A percentile compares a stretch with the other conserved stretches of the same genome.
phyloP scores from a whole-genome alignment of 2,888 invertebrate species.

The Thera obeliscata region DNA sequence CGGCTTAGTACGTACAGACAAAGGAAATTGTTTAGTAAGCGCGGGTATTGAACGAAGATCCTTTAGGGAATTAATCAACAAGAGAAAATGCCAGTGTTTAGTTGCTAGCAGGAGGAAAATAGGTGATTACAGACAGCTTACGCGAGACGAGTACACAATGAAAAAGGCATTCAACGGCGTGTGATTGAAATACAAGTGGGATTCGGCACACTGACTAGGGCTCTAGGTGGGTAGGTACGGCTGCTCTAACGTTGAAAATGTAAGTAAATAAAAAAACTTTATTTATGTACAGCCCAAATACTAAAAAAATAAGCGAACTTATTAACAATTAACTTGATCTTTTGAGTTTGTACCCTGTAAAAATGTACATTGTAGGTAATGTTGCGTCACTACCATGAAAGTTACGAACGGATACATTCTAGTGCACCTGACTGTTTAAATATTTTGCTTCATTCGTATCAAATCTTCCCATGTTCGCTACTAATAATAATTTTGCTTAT shows the following conservation, averaged over 20 bases:
- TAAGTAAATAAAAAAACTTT: no score
- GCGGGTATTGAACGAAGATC: constrained; percentile 33
- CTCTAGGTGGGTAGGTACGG: background rate
- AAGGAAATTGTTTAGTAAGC: constrained; percentile 32
- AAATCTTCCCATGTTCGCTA: no score
- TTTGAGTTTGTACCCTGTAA: no score
- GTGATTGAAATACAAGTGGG: background rate
- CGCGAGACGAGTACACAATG: constrained; percentile 3
- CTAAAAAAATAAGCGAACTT: no score
- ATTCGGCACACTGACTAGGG: background rate
- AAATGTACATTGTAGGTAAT: no score
- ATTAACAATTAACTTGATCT: no score
- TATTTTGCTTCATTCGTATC: no score
- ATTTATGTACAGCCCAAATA: no score
- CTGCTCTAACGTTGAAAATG: background rate
- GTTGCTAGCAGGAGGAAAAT: constrained; percentile 1
- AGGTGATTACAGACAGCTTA: constrained; percentile 3
- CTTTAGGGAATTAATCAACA: constrained; percentile 31
- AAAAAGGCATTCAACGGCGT: background rate
- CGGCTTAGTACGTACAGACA: constrained; percentile 31
- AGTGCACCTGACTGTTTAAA: no score
- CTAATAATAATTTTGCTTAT: no score
- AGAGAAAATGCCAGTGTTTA: constrained; percentile 13
- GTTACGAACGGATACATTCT: no score
- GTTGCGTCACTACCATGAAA: no score